Evolutionary conservation across 2,113 vertebrate species (phyloP).

Genomic region (Antidorcas marsupialis): DNA sequence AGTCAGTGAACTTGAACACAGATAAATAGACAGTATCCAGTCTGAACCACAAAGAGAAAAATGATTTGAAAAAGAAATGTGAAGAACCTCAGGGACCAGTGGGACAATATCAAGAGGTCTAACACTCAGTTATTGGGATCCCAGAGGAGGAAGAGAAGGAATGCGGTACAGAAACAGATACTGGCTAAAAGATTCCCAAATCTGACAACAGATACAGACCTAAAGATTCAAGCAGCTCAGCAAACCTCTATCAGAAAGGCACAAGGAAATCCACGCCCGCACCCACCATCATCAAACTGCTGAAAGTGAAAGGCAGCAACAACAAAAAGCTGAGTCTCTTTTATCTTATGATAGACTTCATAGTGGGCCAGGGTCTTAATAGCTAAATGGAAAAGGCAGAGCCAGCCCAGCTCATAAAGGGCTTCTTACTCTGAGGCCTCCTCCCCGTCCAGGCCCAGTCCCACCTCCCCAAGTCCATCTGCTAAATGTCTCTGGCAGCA

Average conservation of each 20-base stretch:
- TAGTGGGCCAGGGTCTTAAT: neutral
- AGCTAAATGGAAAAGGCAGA: neutral
- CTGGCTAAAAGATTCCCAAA: neutral
- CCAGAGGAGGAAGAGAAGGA: neutral
- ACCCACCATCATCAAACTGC: neutral
- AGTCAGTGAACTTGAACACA: neutral
- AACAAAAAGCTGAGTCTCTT: neutral
- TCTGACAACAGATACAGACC: neutral
- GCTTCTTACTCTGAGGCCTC: neutral
- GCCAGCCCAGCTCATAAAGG: neutral
- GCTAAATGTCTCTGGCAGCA: slow-evolving; percentile 7
- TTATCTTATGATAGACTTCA: neutral
- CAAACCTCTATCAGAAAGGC: neutral
- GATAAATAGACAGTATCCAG: neutral
- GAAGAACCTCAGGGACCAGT: neutral
- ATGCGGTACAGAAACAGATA: neutral
- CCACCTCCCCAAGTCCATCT: slow-evolving; percentile 9
- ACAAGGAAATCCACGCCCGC: neutral
- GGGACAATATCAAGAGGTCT: neutral
- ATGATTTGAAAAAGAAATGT: neutral
- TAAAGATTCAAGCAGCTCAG: neutral
- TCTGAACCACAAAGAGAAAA: neutral
- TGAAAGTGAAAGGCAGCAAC: neutral
- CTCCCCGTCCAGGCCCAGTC: neutral
- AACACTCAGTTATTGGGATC: neutral